These are phyloP conservation scores for Papilio helenus DNA, from an alignment of 1,140 invertebrate genomes.

Conservation along the genomic window DNA sequence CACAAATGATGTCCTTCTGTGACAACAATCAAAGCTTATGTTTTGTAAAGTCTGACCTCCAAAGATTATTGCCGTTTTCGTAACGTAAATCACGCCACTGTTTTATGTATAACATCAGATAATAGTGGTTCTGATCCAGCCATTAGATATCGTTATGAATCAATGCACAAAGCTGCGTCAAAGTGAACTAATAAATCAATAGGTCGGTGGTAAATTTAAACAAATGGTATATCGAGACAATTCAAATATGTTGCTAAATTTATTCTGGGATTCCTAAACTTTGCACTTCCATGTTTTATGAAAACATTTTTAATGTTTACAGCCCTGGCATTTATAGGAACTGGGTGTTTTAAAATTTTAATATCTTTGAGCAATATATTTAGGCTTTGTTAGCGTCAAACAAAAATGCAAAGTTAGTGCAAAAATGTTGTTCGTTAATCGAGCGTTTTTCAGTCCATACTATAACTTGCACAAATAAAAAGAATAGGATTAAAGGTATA, in stretches of 20 bases:
- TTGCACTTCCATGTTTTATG: background rate
- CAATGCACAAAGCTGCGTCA: constrained; percentile 3
- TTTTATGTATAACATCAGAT: background rate
- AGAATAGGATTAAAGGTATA: background rate
- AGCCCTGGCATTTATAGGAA: too few relatives aligned
- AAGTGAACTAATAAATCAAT: background rate
- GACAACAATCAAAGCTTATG: too few relatives aligned
- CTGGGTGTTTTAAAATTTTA: too few relatives aligned
- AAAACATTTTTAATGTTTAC: background rate
- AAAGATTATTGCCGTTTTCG: background rate
- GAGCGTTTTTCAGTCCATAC: too few relatives aligned
- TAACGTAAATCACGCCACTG: background rate
- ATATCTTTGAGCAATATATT: too few relatives aligned
- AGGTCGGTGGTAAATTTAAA: background rate
- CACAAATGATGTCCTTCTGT: too few relatives aligned
- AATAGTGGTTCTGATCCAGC: background rate
- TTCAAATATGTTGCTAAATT: background rate
- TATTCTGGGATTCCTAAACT: too few relatives aligned
- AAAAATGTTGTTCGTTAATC: background rate
- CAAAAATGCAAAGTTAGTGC: background rate
- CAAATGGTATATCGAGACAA: background rate
- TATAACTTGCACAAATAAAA: background rate
- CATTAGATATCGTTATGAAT: background rate
- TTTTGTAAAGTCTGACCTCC: background rate
- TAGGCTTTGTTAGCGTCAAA: too few relatives aligned